Conservation (phyloP, 2,888 invertebrate species). For the Himalopsyche tibetana region DNA sequence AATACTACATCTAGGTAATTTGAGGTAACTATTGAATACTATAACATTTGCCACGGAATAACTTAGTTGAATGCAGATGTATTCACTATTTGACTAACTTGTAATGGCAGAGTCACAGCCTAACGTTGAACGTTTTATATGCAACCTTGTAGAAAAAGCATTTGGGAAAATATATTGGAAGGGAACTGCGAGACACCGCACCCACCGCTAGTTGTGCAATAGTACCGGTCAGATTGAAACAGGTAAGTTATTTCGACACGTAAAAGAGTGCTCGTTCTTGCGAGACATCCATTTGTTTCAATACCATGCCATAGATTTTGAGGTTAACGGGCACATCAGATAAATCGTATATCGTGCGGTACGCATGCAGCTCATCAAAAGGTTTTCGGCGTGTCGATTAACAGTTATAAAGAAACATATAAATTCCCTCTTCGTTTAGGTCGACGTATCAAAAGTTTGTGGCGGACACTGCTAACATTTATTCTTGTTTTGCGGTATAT, state of each 20-base stretch:
- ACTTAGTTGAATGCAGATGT: too few relatives aligned
- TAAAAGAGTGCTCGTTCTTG: neutral
- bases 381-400: neutral
- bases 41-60: too few relatives aligned
- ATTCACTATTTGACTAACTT: neutral
- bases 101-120: neutral
- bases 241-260: slow-evolving; percentile 18
- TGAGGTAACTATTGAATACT: too few relatives aligned
- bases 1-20: too few relatives aligned
- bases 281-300: slow-evolving; percentile 22
- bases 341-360: neutral
- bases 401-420: neutral
- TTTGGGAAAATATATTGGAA: slow-evolving; percentile 2
- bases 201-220: slow-evolving; percentile 1
- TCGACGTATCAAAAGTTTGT: too few relatives aligned
- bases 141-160: neutral
- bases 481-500: too few relatives aligned
- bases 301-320: slow-evolving; percentile 3
- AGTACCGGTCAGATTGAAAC: neutral
- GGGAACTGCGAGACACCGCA: slow-evolving; percentile 13
- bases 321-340: neutral
- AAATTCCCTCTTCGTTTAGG: neutral
- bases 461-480: too few relatives aligned
- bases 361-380: neutral
- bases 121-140: neutral